Evolutionary conservation across 2,797 vertebrate species (phyloP).

Genomic region (Agapornis canus): DNA sequence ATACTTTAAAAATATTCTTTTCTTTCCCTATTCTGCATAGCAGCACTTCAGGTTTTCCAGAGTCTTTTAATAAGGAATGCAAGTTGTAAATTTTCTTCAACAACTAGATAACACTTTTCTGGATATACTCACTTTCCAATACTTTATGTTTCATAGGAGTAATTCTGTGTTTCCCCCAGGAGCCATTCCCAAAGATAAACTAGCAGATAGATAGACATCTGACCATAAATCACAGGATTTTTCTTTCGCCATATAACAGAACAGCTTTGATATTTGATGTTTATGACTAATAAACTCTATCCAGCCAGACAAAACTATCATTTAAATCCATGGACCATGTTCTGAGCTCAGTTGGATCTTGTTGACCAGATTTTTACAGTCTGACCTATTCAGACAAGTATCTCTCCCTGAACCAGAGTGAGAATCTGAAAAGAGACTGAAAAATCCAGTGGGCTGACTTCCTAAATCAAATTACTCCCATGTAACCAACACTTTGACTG

Average conservation of each 20-base stretch:
- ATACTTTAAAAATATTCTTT: background rate
- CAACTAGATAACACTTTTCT: background rate
- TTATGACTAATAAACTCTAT: background rate
- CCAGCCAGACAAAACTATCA: background rate
- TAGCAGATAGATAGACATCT: background rate
- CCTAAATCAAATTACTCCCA: background rate
- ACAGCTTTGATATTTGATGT: background rate
- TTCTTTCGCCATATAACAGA: background rate
- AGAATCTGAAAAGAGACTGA: background rate
- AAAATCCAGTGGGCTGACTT: background rate
- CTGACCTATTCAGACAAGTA: background rate
- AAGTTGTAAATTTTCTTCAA: conserved; percentile 9
- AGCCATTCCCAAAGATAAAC: conserved; percentile 17
- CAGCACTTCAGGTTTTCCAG: background rate
- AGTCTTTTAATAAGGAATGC: background rate
- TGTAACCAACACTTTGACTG: rapidly evolving
- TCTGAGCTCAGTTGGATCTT: background rate
- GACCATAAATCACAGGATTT: background rate
- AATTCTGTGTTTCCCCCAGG: conserved; percentile 13
- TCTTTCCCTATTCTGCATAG: background rate
- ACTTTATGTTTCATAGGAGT: background rate
- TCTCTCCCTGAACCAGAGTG: background rate
- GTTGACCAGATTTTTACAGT: background rate
- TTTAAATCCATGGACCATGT: background rate
- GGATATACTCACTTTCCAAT: background rate